These are phyloP conservation scores for Pseudomyrmex sp. DNA, from an alignment of 1,140 invertebrate species.

Conservation along the genomic window DNA sequence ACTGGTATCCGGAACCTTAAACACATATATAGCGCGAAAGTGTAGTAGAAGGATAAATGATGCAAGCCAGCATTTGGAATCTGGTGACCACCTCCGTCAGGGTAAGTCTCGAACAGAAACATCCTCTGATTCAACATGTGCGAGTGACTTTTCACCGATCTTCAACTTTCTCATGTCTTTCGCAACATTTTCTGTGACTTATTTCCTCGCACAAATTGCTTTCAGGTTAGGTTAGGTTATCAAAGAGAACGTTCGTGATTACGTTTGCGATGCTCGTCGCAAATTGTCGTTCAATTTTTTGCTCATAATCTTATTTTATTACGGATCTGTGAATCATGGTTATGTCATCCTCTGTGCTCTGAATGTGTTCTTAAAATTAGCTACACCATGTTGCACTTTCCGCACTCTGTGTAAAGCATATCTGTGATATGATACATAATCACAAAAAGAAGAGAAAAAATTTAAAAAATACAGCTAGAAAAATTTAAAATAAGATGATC, in stretches of 20 bases:
- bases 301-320: no score
- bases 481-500: background rate
- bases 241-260: background rate
- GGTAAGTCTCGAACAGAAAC: constrained; percentile 72
- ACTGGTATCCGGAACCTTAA: background rate
- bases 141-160: no score
- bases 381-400: background rate
- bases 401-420: background rate
- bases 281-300: background rate
- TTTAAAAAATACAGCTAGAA: background rate
- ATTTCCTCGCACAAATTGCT: background rate
- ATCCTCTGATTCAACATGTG: no score
- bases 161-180: constrained; percentile 61
- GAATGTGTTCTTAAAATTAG: background rate
- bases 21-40: background rate
- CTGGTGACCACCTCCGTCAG: constrained; percentile 81
- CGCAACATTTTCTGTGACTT: constrained; percentile 68
- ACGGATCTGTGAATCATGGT: constrained; percentile 37
- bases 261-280: background rate
- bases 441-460: background rate
- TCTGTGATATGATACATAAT: background rate
- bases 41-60: constrained; percentile 65
- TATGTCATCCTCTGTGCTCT: constrained; percentile 58
- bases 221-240: background rate
- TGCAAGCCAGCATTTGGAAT: constrained; percentile 84